Evolutionary conservation across 2,888 invertebrate genomes (phyloP).

Genomic region (Elegia similella): DNA sequence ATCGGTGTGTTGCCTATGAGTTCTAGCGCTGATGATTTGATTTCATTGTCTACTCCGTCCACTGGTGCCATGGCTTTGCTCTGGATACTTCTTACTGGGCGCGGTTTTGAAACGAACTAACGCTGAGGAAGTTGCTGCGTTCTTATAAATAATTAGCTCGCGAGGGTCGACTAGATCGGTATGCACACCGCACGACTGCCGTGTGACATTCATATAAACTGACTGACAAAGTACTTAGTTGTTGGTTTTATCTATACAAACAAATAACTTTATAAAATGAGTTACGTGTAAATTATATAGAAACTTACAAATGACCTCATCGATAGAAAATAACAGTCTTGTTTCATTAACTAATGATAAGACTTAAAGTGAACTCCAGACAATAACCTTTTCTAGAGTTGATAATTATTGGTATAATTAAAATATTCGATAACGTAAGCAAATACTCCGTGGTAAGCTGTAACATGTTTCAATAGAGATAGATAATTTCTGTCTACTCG

Average conservation of each 20-base stretch:
- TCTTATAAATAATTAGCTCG: not conserved
- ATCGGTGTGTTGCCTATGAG: conserved; percentile 72
- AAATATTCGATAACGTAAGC: too few species aligned
- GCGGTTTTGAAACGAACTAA: not conserved
- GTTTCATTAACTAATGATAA: not conserved
- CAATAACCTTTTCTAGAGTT: not conserved
- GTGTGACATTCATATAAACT: conserved; percentile 22
- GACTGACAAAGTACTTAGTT: conserved; percentile 5
- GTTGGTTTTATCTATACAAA: not conserved
- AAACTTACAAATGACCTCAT: not conserved
- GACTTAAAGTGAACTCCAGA: not conserved
- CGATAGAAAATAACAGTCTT: not conserved
- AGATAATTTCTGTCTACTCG: too few species aligned
- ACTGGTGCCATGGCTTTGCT: conserved; percentile 35
- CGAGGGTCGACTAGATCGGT: conserved; percentile 15
- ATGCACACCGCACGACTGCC: conserved; percentile 17
- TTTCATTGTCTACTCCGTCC: conserved; percentile 50
- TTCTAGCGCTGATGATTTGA: conserved; percentile 67
- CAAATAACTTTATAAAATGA: not conserved
- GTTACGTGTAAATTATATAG: not conserved
- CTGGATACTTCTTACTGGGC: not conserved
- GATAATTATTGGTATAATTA: too few species aligned
- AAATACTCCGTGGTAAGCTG: too few species aligned
- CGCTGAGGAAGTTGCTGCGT: not conserved
- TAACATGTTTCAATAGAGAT: too few species aligned